These are phyloP conservation scores for Falcunculus frontatus DNA, from an alignment of 2,113 vertebrate genomes.

Conservation along the genomic window DNA sequence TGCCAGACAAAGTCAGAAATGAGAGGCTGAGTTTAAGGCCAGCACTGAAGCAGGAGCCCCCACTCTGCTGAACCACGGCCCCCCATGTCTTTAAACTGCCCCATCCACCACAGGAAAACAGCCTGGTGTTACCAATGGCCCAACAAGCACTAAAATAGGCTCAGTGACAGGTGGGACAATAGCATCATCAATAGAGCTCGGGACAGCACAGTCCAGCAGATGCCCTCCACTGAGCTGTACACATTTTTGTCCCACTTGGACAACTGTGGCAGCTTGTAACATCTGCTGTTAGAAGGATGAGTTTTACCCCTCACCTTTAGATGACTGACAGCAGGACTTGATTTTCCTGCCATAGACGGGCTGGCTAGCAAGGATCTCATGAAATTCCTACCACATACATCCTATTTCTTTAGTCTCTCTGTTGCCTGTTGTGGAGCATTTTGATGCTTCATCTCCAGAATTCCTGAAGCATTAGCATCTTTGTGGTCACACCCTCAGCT, in stretches of 20 bases:
- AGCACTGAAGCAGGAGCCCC: neutral
- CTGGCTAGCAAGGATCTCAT: neutral
- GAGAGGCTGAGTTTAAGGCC: neutral
- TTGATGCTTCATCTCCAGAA: neutral
- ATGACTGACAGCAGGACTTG: neutral
- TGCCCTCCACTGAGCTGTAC: neutral
- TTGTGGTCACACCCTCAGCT: neutral
- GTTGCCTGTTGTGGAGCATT: neutral
- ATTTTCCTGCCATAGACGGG: neutral
- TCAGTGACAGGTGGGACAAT: neutral
- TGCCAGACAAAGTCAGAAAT: neutral
- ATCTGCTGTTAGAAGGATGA: neutral
- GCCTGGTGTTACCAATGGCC: neutral
- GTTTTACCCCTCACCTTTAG: neutral
- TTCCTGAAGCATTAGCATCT: conserved; percentile 1
- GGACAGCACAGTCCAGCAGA: neutral
- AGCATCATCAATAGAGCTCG: neutral
- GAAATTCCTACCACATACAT: neutral
- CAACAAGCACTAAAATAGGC: neutral
- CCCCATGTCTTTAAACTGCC: neutral
- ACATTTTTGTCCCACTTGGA: neutral
- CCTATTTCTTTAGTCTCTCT: neutral
- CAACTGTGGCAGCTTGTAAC: neutral
- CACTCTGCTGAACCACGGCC: neutral
- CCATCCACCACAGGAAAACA: neutral